phyloP scores from a whole-genome alignment of 1,140 invertebrate species.

The Drosophila malerkotliana region DNA sequence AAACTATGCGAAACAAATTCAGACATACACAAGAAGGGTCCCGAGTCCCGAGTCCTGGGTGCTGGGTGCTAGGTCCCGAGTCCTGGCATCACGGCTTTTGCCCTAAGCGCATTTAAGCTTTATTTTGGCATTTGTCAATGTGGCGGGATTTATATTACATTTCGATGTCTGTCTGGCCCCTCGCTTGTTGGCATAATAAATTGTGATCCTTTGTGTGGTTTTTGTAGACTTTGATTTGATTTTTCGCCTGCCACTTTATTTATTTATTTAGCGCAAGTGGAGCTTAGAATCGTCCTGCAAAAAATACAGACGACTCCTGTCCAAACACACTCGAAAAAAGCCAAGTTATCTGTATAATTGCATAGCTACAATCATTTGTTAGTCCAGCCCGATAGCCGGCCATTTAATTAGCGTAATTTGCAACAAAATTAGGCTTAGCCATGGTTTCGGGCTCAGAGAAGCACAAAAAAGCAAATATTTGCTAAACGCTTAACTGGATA shows the following conservation, averaged over 20 bases:
- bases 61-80: neutral
- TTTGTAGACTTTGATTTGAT: constrained; percentile 76
- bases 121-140: constrained; percentile 82
- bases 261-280: constrained; percentile 74
- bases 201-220: constrained; percentile 75
- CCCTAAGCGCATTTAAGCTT: constrained; percentile 78
- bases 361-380: constrained; percentile 40
- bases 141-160: constrained; percentile 71
- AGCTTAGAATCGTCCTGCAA: constrained; percentile 18
- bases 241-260: constrained; percentile 61
- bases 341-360: constrained; percentile 50
- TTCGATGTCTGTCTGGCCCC: constrained; percentile 50
- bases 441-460: constrained; percentile 2
- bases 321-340: constrained; percentile 8
- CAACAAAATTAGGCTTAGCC: constrained; percentile 35
- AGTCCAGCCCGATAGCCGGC: constrained; percentile 18
- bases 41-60: neutral
- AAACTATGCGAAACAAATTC: constrained; percentile 64
- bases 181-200: constrained; percentile 65
- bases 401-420: constrained; percentile 74
- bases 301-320: constrained; percentile 3
- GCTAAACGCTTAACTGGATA: constrained; percentile 31
- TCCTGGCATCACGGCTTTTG: constrained; percentile 10
- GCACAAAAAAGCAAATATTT: constrained; percentile 56
- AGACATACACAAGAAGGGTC: constrained; percentile 8